phyloP scores from a whole-genome alignment of 2,797 vertebrate genomes.

The Lutjanus campechanus region DNA sequence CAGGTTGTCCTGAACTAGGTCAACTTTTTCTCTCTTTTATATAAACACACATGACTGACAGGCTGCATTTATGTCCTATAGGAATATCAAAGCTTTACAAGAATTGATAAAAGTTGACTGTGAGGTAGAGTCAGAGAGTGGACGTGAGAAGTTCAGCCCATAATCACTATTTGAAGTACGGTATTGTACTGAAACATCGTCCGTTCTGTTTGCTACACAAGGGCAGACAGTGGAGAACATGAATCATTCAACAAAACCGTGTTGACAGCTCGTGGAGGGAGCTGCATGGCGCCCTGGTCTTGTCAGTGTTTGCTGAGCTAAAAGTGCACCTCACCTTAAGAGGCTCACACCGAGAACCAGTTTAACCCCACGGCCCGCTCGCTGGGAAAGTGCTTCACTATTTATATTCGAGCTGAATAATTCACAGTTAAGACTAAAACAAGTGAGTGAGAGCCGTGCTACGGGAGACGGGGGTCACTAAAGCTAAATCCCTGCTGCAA shows the following conservation, averaged over 20 bases:
- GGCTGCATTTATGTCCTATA: neutral
- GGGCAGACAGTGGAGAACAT: constrained; percentile 35
- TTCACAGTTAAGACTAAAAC: constrained; percentile 37
- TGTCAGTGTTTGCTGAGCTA: constrained; percentile 44
- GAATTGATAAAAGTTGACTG: neutral
- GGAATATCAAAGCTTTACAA: neutral
- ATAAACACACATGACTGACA: neutral
- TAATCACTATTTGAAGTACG: constrained; percentile 6
- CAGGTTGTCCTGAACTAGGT: neutral
- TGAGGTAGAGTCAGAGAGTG: neutral
- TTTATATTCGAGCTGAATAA: constrained; percentile 54
- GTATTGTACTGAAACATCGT: constrained; percentile 16
- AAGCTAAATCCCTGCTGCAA: constrained; percentile 21
- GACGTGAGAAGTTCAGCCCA: neutral
- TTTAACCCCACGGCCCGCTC: constrained; percentile 46
- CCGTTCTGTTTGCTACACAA: constrained; percentile 34
- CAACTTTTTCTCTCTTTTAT: neutral
- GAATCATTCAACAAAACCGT: constrained; percentile 57
- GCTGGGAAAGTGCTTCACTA: constrained; percentile 22
- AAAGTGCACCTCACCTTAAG: constrained; percentile 41
- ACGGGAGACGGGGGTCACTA: constrained; percentile 7
- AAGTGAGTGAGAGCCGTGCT: constrained; percentile 13
- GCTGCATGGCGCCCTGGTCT: constrained; percentile 8
- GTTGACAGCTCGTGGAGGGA: constrained; percentile 40
- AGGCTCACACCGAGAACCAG: constrained; percentile 31